phyloP scores from a whole-genome alignment of 2,888 invertebrate species.

The Caenorhabditis sp. region DNA sequence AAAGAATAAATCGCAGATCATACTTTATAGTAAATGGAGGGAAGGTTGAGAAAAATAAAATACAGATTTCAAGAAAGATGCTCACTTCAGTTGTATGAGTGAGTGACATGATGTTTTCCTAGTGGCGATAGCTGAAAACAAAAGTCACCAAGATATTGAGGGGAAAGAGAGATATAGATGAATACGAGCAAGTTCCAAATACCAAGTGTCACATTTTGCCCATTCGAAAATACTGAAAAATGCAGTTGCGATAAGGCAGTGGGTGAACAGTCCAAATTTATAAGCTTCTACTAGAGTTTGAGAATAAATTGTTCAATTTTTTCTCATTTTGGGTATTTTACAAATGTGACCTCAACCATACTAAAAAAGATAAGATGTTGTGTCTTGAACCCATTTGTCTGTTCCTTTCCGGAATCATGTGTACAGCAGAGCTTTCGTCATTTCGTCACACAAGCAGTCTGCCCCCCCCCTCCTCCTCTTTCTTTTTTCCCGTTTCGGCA shows the following conservation, averaged over 20 bases:
- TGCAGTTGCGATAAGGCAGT: neutral
- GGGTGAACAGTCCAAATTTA: slow-evolving; percentile 14
- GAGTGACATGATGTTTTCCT: slow-evolving; percentile 25
- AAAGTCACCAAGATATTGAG: slow-evolving; percentile 1
- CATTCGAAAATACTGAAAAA: slow-evolving; percentile 6
- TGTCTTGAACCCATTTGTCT: no score
- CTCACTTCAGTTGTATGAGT: slow-evolving; percentile 14
- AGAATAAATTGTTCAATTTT: slow-evolving; percentile 30
- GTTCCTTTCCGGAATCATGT: slow-evolving; percentile 17
- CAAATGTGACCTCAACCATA: neutral
- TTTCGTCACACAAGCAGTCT: slow-evolving; percentile 27
- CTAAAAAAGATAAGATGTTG: no score
- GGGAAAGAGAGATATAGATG: slow-evolving; percentile 3
- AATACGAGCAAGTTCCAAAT: slow-evolving; percentile 39
- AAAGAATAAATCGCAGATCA: no score
- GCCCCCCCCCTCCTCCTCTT: no score
- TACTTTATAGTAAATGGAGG: no score
- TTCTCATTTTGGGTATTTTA: no score
- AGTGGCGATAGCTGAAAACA: slow-evolving; percentile 27
- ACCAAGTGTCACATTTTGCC: slow-evolving; percentile 52
- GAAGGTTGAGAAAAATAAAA: slow-evolving; percentile 1
- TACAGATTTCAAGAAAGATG: slow-evolving; percentile 13
- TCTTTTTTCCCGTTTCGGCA: slow-evolving; percentile 43
- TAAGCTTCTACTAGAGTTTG: no score
- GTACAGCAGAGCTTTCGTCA: neutral